Conservation (phyloP, 2,113 vertebrate genomes). For the Poeciliopsis retropinna region DNA sequence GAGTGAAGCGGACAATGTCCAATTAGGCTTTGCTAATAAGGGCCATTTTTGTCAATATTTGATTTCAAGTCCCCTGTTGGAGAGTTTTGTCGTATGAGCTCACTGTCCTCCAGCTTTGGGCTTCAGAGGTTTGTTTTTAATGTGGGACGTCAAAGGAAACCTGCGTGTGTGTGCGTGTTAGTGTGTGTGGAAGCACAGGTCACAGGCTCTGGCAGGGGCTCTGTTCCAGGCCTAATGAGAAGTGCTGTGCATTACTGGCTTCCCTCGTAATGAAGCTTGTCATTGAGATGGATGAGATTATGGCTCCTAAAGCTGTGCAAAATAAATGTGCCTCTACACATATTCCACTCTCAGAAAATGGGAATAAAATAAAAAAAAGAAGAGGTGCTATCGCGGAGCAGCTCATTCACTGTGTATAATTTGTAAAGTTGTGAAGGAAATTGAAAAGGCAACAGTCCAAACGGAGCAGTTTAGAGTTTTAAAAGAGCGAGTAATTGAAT, state of each 20-base stretch:
- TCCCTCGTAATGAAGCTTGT: conserved; percentile 83
- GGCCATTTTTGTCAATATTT: conserved; percentile 61
- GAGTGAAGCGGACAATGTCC: conserved; percentile 61
- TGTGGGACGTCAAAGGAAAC: conserved; percentile 26
- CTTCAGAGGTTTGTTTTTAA: conserved; percentile 30
- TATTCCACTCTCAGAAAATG: conserved; percentile 68
- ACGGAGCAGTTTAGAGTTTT: conserved; percentile 49
- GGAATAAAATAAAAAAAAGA: conserved; percentile 52
- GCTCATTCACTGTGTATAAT: conserved; percentile 53
- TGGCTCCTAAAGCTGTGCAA: conserved; percentile 74
- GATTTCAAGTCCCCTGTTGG: conserved; percentile 24
- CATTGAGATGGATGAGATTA: conserved; percentile 83
- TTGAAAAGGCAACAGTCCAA: conserved; percentile 63
- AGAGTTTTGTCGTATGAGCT: conserved; percentile 39
- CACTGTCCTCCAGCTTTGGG: conserved; percentile 41
- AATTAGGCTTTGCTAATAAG: conserved; percentile 70
- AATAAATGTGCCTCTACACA: conserved; percentile 72
- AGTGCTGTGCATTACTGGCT: conserved; percentile 79
- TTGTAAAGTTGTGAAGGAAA: conserved; percentile 59
- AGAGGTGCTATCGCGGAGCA: conserved; percentile 50
- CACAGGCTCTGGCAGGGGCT: conserved; percentile 68
- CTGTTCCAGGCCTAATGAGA: conserved; percentile 77
- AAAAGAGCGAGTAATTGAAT: conserved; percentile 58
- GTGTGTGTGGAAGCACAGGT: conserved; percentile 65
- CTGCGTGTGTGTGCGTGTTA: conserved; percentile 29